Conservation (phyloP, 2,113 vertebrate genomes). For the Thomomys bottae region DNA sequence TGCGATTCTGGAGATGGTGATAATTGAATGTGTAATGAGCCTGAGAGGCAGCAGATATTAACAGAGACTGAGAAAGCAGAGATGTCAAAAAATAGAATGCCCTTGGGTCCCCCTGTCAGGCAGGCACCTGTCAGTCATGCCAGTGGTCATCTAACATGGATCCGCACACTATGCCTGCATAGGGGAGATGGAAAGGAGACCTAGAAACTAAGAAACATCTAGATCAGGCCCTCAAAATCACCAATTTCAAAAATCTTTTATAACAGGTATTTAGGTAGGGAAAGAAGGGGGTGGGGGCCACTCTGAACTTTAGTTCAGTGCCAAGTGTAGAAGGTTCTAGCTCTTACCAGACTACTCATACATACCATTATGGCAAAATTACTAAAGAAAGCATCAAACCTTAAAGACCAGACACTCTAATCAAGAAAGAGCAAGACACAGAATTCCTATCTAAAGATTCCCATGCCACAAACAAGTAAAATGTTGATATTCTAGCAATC, state of each 20-base stretch:
- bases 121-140: not conserved
- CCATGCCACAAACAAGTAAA: not conserved
- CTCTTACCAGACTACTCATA: too few relatives aligned
- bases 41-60: not conserved
- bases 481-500: not conserved
- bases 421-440: not conserved
- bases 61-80: not conserved
- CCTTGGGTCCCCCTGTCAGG: not conserved
- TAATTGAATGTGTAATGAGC: not conserved
- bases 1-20: not conserved
- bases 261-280: not conserved
- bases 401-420: not conserved
- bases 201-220: not conserved
- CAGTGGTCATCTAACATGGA: not conserved
- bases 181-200: not conserved
- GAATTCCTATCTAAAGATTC: not conserved
- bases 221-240: not conserved
- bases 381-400: not conserved
- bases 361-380: too few relatives aligned
- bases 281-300: not conserved
- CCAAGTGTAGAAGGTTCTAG: not conserved
- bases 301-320: not conserved
- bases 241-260: not conserved
- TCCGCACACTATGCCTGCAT: rapidly evolving
- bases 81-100: conserved; percentile 2